Evolutionary conservation across 2,888 invertebrate genomes (phyloP).

Genomic region (Nephrotoma flavescens): DNA sequence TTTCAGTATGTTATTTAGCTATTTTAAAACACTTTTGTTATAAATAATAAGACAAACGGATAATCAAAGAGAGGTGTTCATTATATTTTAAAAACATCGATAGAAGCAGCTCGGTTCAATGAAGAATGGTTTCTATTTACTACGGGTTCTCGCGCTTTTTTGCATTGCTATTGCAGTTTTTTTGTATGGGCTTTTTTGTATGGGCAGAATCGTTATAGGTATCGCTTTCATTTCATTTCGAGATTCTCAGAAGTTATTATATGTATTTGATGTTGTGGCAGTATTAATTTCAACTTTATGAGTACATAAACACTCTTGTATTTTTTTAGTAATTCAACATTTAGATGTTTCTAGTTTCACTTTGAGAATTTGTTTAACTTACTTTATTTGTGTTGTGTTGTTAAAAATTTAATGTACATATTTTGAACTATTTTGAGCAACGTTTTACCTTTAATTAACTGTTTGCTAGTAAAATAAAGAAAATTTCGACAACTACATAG

Average conservation of each 20-base stretch:
- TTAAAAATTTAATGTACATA: not conserved
- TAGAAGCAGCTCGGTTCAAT: not conserved
- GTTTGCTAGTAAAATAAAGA: not conserved
- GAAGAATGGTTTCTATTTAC: not conserved
- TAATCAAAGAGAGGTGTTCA: not conserved
- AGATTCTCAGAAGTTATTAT: not conserved
- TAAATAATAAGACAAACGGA: not conserved
- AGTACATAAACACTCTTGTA: not conserved
- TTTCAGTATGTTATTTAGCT: not conserved
- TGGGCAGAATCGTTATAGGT: no score
- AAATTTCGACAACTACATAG: not conserved
- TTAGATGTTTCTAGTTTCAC: not conserved
- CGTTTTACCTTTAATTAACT: not conserved
- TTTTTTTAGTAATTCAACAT: not conserved
- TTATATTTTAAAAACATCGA: not conserved
- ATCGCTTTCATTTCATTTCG: no score
- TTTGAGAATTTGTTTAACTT: not conserved
- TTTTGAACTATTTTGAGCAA: not conserved
- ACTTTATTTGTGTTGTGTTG: not conserved
- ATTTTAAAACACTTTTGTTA: not conserved
- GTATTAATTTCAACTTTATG: not conserved
- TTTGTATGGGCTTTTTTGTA: no score
- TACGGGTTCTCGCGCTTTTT: not conserved
- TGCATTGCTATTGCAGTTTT: no score
- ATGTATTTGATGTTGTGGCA: not conserved